A percentile compares a stretch with the other conserved stretches of the same genome.
These are phyloP conservation scores for Mionectes macconnelli DNA, from an alignment of 2,113 vertebrate species.

Conservation along the genomic window DNA sequence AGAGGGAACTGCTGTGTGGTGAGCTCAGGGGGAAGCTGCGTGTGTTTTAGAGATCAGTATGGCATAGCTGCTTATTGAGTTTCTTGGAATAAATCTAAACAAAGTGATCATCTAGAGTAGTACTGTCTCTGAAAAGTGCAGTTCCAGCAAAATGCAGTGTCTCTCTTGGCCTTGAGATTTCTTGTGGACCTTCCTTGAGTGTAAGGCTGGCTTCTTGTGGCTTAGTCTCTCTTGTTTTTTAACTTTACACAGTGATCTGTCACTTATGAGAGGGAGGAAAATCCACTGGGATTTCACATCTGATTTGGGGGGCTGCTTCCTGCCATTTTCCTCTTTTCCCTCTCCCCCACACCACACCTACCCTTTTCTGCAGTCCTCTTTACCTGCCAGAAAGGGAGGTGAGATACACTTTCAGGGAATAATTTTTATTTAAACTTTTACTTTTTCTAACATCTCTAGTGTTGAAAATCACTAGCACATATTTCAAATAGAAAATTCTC, in stretches of 20 bases:
- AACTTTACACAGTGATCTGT: neutral
- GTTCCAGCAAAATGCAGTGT: neutral
- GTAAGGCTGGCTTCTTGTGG: neutral
- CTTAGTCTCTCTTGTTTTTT: neutral
- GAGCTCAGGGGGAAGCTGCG: neutral
- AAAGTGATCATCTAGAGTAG: neutral
- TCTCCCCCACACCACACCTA: neutral
- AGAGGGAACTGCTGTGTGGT: neutral
- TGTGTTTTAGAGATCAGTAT: neutral
- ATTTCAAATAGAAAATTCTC: neutral
- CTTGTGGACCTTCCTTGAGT: neutral
- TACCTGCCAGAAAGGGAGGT: neutral
- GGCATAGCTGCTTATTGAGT: neutral
- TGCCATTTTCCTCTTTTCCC: neutral
- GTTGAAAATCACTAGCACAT: neutral
- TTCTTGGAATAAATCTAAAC: neutral
- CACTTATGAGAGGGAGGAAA: neutral
- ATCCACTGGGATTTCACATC: neutral
- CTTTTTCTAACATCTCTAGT: neutral
- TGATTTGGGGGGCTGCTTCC: neutral
- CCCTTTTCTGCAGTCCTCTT: neutral
- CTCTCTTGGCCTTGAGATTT: neutral
- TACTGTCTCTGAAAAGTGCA: neutral
- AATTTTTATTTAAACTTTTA: neutral
- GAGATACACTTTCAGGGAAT: neutral